Conservation (phyloP, 2,888 invertebrate genomes). For the Erebia palarica region DNA sequence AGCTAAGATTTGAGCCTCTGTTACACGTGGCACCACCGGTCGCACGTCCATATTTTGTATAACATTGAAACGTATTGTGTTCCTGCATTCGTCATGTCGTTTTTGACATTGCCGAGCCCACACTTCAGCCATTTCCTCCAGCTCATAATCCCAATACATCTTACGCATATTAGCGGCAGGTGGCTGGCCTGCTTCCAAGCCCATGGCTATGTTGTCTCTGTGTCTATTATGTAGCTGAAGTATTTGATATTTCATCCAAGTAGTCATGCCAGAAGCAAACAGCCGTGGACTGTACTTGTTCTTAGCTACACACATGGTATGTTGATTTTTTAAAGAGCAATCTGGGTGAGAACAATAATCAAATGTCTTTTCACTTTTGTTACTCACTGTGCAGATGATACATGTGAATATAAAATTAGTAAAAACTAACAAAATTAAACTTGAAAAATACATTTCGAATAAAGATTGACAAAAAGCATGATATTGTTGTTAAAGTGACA, state of each 20-base stretch:
- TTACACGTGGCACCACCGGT: slow-evolving; percentile 63
- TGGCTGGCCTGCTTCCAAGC: slow-evolving; percentile 74
- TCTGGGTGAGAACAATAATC: slow-evolving; percentile 72
- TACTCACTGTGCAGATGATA: slow-evolving; percentile 44
- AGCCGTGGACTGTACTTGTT: slow-evolving; percentile 65
- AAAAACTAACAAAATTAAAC: slow-evolving; percentile 45
- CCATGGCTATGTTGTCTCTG: slow-evolving; percentile 75
- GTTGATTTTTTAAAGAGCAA: slow-evolving; percentile 70
- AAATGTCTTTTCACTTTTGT: slow-evolving; percentile 29
- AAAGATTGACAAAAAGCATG: slow-evolving; percentile 1
- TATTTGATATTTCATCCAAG: slow-evolving; percentile 75
- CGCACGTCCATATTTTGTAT: slow-evolving; percentile 76
- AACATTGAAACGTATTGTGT: slow-evolving; percentile 71
- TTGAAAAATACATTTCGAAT: slow-evolving; percentile 32
- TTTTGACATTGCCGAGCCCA: slow-evolving; percentile 79
- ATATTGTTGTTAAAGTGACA: too few species aligned
- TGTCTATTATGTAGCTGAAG: slow-evolving; percentile 72
- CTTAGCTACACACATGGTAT: slow-evolving; percentile 67
- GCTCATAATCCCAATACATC: slow-evolving; percentile 78
- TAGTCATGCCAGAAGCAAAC: slow-evolving; percentile 72
- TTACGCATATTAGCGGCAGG: slow-evolving; percentile 78
- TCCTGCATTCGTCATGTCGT: slow-evolving; percentile 76
- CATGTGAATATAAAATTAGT: slow-evolving; percentile 47
- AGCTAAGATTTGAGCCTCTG: slow-evolving; percentile 71
- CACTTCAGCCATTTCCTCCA: slow-evolving; percentile 71